Evolutionary conservation across 2,113 vertebrate genomes (phyloP), one percentile per base, ranked within the genome.

Genomic region (Melanotaenia duboulayi): DNA sequence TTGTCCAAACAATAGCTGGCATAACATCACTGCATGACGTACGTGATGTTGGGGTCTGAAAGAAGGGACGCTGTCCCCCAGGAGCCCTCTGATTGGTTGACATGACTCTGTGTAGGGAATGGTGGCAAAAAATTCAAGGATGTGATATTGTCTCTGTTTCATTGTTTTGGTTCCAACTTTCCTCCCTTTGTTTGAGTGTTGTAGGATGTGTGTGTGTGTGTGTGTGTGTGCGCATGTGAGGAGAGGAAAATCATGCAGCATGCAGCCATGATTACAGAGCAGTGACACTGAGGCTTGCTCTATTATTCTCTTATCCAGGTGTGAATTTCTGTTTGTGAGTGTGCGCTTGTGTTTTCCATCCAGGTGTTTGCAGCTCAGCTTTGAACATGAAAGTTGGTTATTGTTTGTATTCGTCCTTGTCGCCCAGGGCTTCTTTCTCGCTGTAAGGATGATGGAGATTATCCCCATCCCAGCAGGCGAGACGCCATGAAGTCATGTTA

Each of bases 301-400:
- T 86, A 65, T 87, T 87, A 86, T 90, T 65, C 81, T 73, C 37
- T 46, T 44, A 54, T 88, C 87, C 89, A 92, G 88, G 89, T 89
- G 86, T 85, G 79, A 63, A 50, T 76, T 25, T 74, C 19, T 82
- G 4, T 87, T 76, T 78, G 58, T 61, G 13, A 76, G 19, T 55
- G 42, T 52, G 71, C 76, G 59, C 28, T 28, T 63, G 73, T 84
- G 66, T 81, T 74, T 73, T 79, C 37, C 75, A 74, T 86, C 76
- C 87, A 90, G 87, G 78, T 89, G 87, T 90, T 71, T 82, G 57
- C 57, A 17, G 51, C 42, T n/a, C 19, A 25, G 24, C 55, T 85
- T 81, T 81, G 42, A 87, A 63, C 50, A 16, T 25, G 49, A 74
- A 10, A 22, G 14, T 11, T 24, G 28, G 51, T 46, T 85, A 68